Evolutionary conservation across 2,797 vertebrate species (phyloP).

Genomic region (Gallinago nigripennis): DNA sequence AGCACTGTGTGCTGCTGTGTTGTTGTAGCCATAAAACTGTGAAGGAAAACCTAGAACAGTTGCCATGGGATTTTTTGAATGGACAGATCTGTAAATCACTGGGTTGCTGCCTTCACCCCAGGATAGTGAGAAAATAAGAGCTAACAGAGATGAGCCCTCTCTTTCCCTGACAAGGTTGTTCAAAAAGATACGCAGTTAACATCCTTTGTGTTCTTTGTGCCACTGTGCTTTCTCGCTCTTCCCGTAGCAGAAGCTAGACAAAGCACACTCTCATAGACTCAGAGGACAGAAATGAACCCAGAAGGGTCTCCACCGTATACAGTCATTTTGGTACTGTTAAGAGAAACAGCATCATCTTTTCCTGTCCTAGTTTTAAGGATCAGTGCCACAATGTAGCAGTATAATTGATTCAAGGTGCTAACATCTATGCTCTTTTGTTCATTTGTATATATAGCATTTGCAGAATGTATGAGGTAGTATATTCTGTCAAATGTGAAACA

Average conservation of each 20-base stretch:
- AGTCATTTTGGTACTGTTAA: neutral
- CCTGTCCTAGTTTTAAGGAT: neutral
- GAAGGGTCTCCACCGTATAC: neutral
- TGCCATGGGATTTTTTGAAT: neutral
- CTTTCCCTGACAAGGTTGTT: neutral
- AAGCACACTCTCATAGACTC: neutral
- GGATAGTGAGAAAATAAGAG: neutral
- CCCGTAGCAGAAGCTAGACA: neutral
- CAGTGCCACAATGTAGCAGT: neutral
- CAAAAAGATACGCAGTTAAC: neutral
- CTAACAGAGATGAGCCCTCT: neutral
- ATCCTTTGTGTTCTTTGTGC: constrained; percentile 21
- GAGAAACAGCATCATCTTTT: neutral
- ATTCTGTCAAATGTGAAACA: neutral
- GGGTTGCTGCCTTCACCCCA: neutral
- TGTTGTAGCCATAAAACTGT: neutral
- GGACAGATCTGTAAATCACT: neutral
- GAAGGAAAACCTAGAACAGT: neutral
- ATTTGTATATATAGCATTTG: neutral
- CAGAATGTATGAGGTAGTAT: neutral
- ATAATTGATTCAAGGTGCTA: neutral
- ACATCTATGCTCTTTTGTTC: neutral
- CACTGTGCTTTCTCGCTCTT: neutral
- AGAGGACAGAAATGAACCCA: neutral
- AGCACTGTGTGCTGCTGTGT: neutral